Evolutionary conservation across 2,113 vertebrate species (phyloP), one percentile per base, ranked within the genome.

Genomic region (Atrichornis clamosus): DNA sequence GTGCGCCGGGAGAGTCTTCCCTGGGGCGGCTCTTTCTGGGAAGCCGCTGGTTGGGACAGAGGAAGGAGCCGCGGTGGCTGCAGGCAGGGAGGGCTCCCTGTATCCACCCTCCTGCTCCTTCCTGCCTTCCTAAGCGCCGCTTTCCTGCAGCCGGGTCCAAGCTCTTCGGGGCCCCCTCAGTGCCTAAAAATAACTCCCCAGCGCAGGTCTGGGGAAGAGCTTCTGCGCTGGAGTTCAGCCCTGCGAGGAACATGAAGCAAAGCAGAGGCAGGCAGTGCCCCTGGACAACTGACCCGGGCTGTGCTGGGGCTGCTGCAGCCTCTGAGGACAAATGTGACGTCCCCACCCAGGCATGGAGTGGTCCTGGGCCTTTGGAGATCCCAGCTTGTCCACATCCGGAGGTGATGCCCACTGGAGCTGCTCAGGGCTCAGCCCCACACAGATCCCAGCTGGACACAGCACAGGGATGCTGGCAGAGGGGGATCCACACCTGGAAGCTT

Each of bases 1-100:
- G 3, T 27, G 55, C 49, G 16, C 35, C 6, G 41, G 17, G 11
- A 67, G 60, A 0, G 11, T 60, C 81, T 82, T 42, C 63, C 63
- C 64, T 49, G 8, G 58, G 85, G 37, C 3, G 0, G 75, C 50
- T 15, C 13, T 32, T 89, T 63, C 77, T 81, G 78, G 95, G 95
- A 94, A 95, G 84, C 67, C 11, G 27, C 39, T 37, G 77, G 56
- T 4, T 17, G 65, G 39, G 76, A 30, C 52, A 23, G 95, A 96
- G 96, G 97, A 98, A 97, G 97, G 97, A 97, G 97, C 93, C 95
- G 1, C 10, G 5, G 52, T 47, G 97, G 91, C 96, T 97, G 95
- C 95, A 42, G 92, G 70, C 91, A 10, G 95, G 93, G 96, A 96
- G 84, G 49, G 87, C 87, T 95, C 90, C 94, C 86, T 2, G 62